phyloP scores from a whole-genome alignment of 1,140 invertebrate species.

The Pseudomyrmex dendroicus region DNA sequence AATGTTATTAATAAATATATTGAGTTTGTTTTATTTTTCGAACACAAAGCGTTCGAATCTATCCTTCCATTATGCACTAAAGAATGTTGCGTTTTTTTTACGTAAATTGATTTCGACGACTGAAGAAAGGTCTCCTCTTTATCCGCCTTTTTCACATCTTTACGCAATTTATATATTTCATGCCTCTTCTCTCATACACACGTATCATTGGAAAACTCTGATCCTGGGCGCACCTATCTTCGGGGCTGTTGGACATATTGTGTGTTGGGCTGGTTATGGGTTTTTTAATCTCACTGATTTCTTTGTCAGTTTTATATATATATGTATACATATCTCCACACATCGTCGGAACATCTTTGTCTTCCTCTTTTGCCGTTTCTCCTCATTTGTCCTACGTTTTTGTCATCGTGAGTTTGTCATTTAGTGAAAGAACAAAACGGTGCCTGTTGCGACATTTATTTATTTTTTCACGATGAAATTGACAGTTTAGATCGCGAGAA shows the following conservation, averaged over 20 bases:
- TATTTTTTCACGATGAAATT: not conserved
- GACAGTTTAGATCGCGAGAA: not conserved
- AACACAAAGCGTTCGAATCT: not conserved
- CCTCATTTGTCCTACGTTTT: slow-evolving; percentile 32
- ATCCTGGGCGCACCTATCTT: slow-evolving; percentile 78
- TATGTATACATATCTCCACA: slow-evolving; percentile 37
- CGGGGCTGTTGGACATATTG: slow-evolving; percentile 81
- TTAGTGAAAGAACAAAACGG: slow-evolving; percentile 32
- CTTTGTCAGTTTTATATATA: slow-evolving; percentile 37
- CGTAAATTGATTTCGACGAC: not conserved
- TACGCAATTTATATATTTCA: slow-evolving; percentile 48
- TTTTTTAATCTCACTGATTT: slow-evolving; percentile 75
- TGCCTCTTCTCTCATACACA: slow-evolving; percentile 63
- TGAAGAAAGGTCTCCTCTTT: slow-evolving; percentile 23
- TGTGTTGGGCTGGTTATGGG: slow-evolving; percentile 84
- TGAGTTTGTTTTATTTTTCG: not conserved
- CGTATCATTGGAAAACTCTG: slow-evolving; percentile 69
- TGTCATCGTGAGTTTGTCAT: slow-evolving; percentile 25
- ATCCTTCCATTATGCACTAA: not conserved
- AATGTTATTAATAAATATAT: not conserved
- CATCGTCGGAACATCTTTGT: slow-evolving; percentile 8
- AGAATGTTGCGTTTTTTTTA: not conserved
- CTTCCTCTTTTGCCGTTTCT: not conserved
- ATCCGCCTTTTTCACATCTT: slow-evolving; percentile 29
- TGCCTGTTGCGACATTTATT: not conserved